Base-by-base conservation (phyloP, 2,797 vertebrate species). In the Eulemur mongoz region DNA sequence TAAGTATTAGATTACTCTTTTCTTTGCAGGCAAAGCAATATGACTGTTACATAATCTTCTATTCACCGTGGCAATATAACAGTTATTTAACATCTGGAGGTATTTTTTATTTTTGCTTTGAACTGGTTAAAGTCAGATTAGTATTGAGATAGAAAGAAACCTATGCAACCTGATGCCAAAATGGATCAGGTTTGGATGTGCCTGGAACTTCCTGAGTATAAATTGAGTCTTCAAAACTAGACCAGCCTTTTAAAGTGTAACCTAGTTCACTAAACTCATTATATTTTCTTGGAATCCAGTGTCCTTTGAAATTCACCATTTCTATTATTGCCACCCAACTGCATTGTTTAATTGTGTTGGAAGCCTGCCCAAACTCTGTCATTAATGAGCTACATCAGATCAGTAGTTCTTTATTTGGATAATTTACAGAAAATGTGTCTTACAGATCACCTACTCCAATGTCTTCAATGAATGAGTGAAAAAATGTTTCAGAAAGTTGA, bases 41-140 rank as follows among this genome's bases (percentile, higher is more conserved):
- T 27, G n/a, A 85, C 2, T n/a, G n/a, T 7, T 86, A 48, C 4
- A 3, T 80, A 80, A 73, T 81, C 17, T 61, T n/a, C 17, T 40
- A 9, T 8, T 23, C 4, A 30, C 30, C 50, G 23, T 10, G 35
- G 18, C 8, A 85, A 69, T 23, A n/a, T 20, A 78, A 72, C 22
- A 86, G 14, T 43, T 67, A 63, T 45, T 81, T 92, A 83, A 91
- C 15, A 92, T 65, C 73, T 85, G 48, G 57, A 79, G 22, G 17
- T 15, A 61, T 48, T 88, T 57, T 75, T 57, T 72, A n/a, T 67
- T 45, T 54, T 94, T 81, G 23, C 3, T 9, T 57, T 4, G 32
- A 70, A 5, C 67, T 67, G 69, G 23, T 72, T 81, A 87, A 82
- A 43, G 43, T 95, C 72, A 88, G 76, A 83, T 59, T 72, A 93